Conservation (phyloP, 1,140 invertebrate genomes). For the Heliconius hermathena region DNA sequence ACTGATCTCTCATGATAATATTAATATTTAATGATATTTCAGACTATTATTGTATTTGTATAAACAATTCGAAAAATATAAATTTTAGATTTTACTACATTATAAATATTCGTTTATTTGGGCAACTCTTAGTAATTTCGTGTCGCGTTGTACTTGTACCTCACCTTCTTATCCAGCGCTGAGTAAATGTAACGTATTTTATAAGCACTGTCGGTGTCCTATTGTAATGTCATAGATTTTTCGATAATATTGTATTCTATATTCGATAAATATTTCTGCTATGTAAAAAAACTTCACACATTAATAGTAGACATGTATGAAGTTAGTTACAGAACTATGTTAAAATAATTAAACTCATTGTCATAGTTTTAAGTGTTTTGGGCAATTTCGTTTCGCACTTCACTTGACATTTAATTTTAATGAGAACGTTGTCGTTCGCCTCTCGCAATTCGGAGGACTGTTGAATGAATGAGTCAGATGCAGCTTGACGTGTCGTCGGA, state of each 20-base stretch:
- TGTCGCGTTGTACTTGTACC: slow-evolving; percentile 67
- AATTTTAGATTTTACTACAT: slow-evolving; percentile 70
- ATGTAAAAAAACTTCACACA: slow-evolving; percentile 75
- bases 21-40: slow-evolving; percentile 78
- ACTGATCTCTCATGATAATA: slow-evolving; percentile 81
- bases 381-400: slow-evolving; percentile 76
- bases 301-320: slow-evolving; percentile 78
- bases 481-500: background rate
- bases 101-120: slow-evolving; percentile 68
- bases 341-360: slow-evolving; percentile 77
- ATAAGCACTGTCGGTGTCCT: slow-evolving; percentile 77
- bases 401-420: slow-evolving; percentile 66
- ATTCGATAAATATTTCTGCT: slow-evolving; percentile 80
- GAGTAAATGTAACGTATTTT: slow-evolving; percentile 72
- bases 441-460: background rate
- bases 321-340: slow-evolving; percentile 49
- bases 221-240: slow-evolving; percentile 78
- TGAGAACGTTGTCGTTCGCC: background rate
- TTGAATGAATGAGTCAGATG: background rate
- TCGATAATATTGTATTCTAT: slow-evolving; percentile 81
- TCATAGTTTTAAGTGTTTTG: slow-evolving; percentile 79
- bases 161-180: slow-evolving; percentile 66
- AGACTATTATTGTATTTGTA: slow-evolving; percentile 77
- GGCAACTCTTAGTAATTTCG: slow-evolving; percentile 65
- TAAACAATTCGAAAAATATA: slow-evolving; percentile 75